Conservation (phyloP, 2,113 vertebrate genomes). For the Corvus moneduloides region DNA sequence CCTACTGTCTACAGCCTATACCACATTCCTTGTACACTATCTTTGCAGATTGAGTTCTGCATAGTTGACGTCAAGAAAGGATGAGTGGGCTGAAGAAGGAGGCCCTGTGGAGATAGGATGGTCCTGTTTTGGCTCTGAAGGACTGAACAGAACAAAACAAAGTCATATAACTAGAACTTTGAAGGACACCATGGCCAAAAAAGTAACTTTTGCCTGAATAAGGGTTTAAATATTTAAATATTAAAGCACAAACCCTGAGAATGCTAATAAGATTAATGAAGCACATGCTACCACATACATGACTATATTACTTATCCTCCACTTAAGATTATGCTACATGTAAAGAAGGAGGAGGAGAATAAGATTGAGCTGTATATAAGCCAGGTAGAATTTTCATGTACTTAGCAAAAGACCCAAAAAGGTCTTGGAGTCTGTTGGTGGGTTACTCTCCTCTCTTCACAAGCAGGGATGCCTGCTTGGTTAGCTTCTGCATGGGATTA, state of each 20-base stretch:
- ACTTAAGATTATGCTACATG: not conserved
- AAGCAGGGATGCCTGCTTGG: not conserved
- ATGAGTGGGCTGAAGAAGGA: not conserved
- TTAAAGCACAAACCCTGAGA: not conserved
- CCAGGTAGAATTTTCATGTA: not conserved
- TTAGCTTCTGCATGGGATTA: not conserved
- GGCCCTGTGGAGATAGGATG: not conserved
- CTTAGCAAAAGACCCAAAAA: not conserved
- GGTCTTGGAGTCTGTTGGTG: not conserved
- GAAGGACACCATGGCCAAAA: not conserved
- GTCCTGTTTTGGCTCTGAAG: not conserved
- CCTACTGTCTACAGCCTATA: not conserved
- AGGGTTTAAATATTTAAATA: not conserved
- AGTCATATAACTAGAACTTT: not conserved
- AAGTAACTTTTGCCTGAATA: not conserved
- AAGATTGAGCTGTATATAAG: not conserved
- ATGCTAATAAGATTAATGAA: not conserved
- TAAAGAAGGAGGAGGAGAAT: not conserved
- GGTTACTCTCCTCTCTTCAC: not conserved
- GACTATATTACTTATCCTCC: not conserved
- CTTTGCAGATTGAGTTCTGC: not conserved
- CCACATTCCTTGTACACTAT: not conserved
- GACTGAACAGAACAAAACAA: not conserved
- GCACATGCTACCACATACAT: not conserved
- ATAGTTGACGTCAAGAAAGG: not conserved